Percentiles rank a stretch among this genome's conserved stretches.
Conservation (phyloP, 1,140 invertebrate genomes). For the Drosophila athabasca region DNA sequence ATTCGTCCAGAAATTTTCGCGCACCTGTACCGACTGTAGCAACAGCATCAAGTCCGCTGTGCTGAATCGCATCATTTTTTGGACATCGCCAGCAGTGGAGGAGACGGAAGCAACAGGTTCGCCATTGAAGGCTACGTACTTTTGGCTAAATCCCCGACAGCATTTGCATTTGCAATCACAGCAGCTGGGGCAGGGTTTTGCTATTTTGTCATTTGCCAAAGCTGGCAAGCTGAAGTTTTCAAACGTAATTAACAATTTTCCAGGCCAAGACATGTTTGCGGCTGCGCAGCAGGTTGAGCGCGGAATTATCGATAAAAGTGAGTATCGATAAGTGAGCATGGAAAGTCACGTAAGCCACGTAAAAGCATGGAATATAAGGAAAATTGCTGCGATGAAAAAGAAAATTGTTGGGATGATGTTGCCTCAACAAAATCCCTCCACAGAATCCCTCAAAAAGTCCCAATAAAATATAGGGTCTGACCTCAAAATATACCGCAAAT, state of each 20-base stretch:
- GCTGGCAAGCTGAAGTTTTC: slow-evolving; percentile 38
- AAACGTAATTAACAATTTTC: slow-evolving; percentile 27
- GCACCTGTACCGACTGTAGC: slow-evolving; percentile 22
- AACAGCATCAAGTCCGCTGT: slow-evolving; percentile 40
- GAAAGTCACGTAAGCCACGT: no score
- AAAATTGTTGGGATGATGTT: no score
- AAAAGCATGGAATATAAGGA: no score
- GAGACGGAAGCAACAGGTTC: slow-evolving; percentile 1
- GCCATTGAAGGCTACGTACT: slow-evolving; percentile 46
- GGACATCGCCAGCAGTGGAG: slow-evolving; percentile 4
- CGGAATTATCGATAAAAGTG: no score
- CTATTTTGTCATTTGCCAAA: not conserved
- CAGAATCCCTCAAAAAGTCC: no score
- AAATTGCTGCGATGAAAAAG: no score
- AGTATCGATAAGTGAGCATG: no score
- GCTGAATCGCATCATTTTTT: slow-evolving; percentile 48
- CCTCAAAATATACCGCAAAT: no score
- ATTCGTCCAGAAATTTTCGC: slow-evolving; percentile 50
- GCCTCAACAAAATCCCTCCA: no score
- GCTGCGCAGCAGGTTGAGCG: no score
- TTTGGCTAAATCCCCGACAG: slow-evolving; percentile 29
- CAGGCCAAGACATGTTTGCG: slow-evolving; percentile 40
- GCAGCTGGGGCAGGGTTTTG: slow-evolving; percentile 3
- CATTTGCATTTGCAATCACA: slow-evolving; percentile 49
- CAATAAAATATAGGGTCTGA: no score